A percentile compares a stretch with the other conserved stretches of the same genome.
phyloP scores from a whole-genome alignment of 2,888 invertebrate genomes.

The Drosophila diplacantha region DNA sequence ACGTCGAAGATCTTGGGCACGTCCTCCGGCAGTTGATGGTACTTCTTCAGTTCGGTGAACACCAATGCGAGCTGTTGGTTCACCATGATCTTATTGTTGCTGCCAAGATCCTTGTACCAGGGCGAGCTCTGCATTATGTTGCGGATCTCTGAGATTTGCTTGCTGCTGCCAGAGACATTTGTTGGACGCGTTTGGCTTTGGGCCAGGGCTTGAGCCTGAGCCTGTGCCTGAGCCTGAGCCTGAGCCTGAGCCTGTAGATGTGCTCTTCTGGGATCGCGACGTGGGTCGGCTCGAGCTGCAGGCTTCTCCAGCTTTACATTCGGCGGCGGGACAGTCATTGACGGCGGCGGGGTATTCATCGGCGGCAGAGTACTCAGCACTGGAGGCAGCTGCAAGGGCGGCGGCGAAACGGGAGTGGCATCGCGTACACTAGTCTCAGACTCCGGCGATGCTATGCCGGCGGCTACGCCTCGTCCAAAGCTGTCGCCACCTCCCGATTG shows the following conservation, averaged over 20 bases:
- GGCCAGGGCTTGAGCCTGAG: not conserved
- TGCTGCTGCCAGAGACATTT: slow-evolving; percentile 38
- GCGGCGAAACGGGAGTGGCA: slow-evolving; percentile 51
- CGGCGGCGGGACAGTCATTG: slow-evolving; percentile 41
- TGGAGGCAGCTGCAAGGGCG: slow-evolving; percentile 7
- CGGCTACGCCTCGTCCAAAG: slow-evolving; percentile 2
- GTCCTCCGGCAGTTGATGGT: slow-evolving; percentile 81
- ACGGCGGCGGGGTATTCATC: slow-evolving; percentile 34
- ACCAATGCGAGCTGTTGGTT: slow-evolving; percentile 84
- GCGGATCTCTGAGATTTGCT: slow-evolving; percentile 80
- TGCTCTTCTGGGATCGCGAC: slow-evolving; percentile 57
- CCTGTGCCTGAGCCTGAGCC: not conserved
- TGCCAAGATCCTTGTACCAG: slow-evolving; percentile 85
- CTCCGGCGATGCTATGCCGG: slow-evolving; percentile 69
- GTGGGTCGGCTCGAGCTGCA: slow-evolving; percentile 54
- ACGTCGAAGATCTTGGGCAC: slow-evolving; percentile 80
- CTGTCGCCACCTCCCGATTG: not conserved
- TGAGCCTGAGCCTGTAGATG: slow-evolving; percentile 22
- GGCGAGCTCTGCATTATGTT: slow-evolving; percentile 83
- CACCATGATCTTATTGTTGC: slow-evolving; percentile 84
- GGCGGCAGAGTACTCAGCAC: slow-evolving; percentile 14
- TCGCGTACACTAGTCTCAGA: slow-evolving; percentile 33
- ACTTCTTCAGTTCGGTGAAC: slow-evolving; percentile 81
- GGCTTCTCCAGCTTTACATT: slow-evolving; percentile 13
- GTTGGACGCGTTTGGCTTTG: not conserved